phyloP scores from a whole-genome alignment of 2,797 vertebrate genomes.

The Acanthornis magna region DNA sequence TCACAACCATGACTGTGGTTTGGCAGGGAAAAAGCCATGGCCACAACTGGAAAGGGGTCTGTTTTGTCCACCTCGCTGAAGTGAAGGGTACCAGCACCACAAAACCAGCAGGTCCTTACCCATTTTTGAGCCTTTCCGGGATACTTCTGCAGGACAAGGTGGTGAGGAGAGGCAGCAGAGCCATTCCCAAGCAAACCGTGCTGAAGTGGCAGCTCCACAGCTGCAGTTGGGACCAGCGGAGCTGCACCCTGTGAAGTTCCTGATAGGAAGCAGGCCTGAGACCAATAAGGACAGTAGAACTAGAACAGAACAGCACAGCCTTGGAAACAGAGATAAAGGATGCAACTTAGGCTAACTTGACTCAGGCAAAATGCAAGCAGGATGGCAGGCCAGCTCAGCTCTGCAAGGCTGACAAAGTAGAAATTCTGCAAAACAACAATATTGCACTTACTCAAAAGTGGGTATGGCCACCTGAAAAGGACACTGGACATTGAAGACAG shows the following conservation, averaged over 20 bases:
- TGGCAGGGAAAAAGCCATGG: neutral
- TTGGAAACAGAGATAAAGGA: neutral
- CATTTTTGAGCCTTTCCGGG: neutral
- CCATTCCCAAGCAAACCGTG: fast-evolving
- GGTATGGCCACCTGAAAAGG: neutral
- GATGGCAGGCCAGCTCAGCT: neutral
- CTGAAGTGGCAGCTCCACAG: neutral
- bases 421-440: neutral
- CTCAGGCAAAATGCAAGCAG: neutral
- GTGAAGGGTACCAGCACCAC: neutral
- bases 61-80: neutral
- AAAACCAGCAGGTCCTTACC: neutral
- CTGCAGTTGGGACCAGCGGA: fast-evolving
- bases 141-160: too few relatives aligned
- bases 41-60: neutral
- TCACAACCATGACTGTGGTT: neutral
- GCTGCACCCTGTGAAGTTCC: too few relatives aligned
- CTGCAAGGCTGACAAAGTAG: neutral
- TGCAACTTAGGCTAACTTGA: neutral
- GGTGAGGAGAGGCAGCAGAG: neutral
- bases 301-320: neutral
- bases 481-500: neutral
- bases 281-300: neutral
- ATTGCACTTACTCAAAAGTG: too few relatives aligned
- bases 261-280: neutral